These are phyloP conservation scores for Chrysolina oricalcia DNA, from an alignment of 2,888 invertebrate genomes.

Conservation along the genomic window DNA sequence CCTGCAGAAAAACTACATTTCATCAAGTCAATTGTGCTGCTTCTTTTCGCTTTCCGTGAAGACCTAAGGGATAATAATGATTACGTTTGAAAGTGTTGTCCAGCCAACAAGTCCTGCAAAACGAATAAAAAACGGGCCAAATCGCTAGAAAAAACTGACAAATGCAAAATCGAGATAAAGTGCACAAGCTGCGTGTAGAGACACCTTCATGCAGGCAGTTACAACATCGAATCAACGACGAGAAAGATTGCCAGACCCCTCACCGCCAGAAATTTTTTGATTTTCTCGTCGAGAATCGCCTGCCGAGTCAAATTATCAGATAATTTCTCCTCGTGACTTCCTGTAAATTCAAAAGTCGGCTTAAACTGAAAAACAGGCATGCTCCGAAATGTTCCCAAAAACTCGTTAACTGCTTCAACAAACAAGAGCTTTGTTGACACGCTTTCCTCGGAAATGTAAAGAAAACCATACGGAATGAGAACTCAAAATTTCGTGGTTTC, in stretches of 20 bases:
- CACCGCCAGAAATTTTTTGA: constrained; percentile 96
- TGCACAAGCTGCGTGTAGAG: constrained; percentile 70
- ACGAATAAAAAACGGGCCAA: constrained; percentile 19
- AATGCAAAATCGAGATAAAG: constrained; percentile 60
- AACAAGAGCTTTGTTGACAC: neutral
- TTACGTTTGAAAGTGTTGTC: neutral
- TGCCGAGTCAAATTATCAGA: constrained; percentile 86
- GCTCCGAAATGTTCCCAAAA: neutral
- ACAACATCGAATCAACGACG: constrained; percentile 40
- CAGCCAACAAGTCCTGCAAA: constrained; percentile 12
- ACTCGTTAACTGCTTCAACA: neutral
- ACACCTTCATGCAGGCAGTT: constrained; percentile 64
- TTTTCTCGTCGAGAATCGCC: constrained; percentile 93
- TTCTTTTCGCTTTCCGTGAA: neutral
- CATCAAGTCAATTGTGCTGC: neutral
- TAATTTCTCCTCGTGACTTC: constrained; percentile 77
- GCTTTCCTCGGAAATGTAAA: neutral
- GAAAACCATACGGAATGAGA: neutral
- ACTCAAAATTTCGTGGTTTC: neutral
- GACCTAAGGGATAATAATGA: neutral
- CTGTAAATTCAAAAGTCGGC: constrained; percentile 61
- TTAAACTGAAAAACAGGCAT: constrained; percentile 40
- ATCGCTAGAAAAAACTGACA: constrained; percentile 43
- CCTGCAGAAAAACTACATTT: constrained; percentile 13
- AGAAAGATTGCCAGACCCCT: constrained; percentile 63